phyloP scores from a whole-genome alignment of 2,888 invertebrate species.

The Allygus modestus region DNA sequence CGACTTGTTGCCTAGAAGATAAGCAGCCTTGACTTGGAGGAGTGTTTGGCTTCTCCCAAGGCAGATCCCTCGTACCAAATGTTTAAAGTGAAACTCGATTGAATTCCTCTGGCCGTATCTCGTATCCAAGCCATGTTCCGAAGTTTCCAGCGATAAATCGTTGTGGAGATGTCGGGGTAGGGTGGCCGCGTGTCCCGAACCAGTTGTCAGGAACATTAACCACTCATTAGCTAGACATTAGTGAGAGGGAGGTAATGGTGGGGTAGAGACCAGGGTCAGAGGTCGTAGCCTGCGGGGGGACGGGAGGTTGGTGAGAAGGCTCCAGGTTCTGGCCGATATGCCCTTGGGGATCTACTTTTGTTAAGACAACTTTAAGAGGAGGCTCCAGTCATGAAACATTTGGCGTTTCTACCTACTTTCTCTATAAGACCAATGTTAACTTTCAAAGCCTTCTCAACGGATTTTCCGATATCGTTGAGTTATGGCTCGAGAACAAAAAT shows the following conservation, averaged over 20 bases:
- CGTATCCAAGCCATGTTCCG: neutral
- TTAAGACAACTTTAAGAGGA: too few relatives aligned
- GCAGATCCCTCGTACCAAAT: too few relatives aligned
- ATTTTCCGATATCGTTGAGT: too few relatives aligned
- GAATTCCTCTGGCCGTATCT: neutral
- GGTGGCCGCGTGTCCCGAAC: neutral
- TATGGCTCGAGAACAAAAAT: neutral
- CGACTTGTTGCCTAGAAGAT: too few relatives aligned
- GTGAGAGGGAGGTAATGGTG: conserved; percentile 24
- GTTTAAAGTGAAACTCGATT: neutral
- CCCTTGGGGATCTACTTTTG: conserved; percentile 6
- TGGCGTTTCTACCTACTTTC: too few relatives aligned
- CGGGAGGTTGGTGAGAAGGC: neutral
- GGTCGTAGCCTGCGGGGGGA: neutral
- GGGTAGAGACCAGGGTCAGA: conserved; percentile 22
- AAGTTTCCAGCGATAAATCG: neutral
- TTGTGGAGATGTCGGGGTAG: neutral
- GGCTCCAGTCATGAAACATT: too few relatives aligned
- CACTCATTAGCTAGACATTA: conserved; percentile 33
- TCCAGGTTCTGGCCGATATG: neutral
- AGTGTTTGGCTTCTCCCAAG: too few relatives aligned
- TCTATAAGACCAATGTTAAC: too few relatives aligned
- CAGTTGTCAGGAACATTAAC: conserved; percentile 41
- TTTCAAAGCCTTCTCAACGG: too few relatives aligned
- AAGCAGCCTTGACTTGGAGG: too few relatives aligned